Conservation (phyloP, 2,113 vertebrate species). For the Sisor rabdophorus region DNA sequence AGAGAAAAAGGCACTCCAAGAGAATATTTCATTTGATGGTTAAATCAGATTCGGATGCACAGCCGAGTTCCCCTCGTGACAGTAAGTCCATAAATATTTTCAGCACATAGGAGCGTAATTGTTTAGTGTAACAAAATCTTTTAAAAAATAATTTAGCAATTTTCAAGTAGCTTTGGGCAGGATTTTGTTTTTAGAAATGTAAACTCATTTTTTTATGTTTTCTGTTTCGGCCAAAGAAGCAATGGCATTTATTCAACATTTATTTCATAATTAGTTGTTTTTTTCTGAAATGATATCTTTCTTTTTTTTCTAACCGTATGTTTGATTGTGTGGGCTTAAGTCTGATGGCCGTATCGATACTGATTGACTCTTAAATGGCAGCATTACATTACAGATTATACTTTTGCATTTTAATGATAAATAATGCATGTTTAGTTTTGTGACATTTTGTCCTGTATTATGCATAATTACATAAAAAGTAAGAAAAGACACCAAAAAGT, state of each 20-base stretch:
- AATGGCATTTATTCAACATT: background rate
- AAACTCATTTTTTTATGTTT: background rate
- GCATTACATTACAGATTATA: background rate
- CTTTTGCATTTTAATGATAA: background rate
- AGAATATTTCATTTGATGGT: slow-evolving; percentile 19
- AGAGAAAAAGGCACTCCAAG: background rate
- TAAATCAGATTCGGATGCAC: slow-evolving; percentile 18
- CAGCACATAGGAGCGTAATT: background rate
- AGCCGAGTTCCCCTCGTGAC: background rate
- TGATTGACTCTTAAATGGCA: background rate
- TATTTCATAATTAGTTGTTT: background rate
- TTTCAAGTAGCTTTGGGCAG: slow-evolving; percentile 7
- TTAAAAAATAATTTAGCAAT: background rate
- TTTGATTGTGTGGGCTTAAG: background rate
- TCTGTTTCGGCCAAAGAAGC: background rate
- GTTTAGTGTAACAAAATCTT: background rate
- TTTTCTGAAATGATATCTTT: background rate
- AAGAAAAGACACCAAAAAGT: background rate
- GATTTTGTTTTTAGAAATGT: slow-evolving; percentile 1
- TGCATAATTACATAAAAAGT: background rate
- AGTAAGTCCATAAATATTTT: slow-evolving; percentile 29
- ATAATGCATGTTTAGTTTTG: background rate
- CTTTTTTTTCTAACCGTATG: background rate
- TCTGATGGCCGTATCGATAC: background rate
- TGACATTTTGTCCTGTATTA: background rate